Evolutionary conservation across 2,888 invertebrate genomes (phyloP), one percentile per base, ranked within the genome.

Genomic region (Caenorhabditis zanzibari): DNA sequence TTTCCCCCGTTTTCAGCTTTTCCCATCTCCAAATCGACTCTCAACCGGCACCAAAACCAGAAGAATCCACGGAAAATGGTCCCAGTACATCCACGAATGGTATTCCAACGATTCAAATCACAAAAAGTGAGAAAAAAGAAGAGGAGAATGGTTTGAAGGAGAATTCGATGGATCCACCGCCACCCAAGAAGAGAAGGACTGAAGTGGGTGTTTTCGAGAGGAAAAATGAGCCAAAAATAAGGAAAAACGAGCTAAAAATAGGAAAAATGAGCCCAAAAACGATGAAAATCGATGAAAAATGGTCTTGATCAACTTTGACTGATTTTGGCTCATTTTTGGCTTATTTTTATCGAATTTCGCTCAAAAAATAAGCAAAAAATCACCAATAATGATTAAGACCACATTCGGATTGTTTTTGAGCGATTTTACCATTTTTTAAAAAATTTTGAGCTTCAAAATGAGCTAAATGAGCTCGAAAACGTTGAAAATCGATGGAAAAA

Each of bases 151-250:
- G 32, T 7, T 38, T 12, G 38, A 38, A 38, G 38, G 38, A 47
- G 14, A 47, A 47, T 47, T 0, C 5, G 47, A 44, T 54, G n/a
- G 28, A 61, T 6, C 56, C 59, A 16, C 72, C 79, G 28, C 86
- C 87, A 10, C 87, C 87, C 12, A 86, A 73, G 52, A 87, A 87
- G 44, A 58, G 83, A 74, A 77, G 77, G 56, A 82, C 72, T 32
- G 86, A 64, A 26, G 49, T 26, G 24, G 26, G 32, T 32, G 32
- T 6, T 32, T 32, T 32, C 7, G 32, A 32, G 32, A 32, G 32
- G 7, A 32, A 38, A 38, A 38, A 38, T 38, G 26, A 26, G 52
- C 49, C 19, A 10, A 52, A 22, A 19, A 22, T 52, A 6, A 1
- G 0, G 5, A 12, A 44, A 44, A 44, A 44, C 14, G 44, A 12